A percentile compares a stretch with the other conserved stretches of the same genome.
Evolutionary conservation across 1,140 invertebrate genomes (phyloP).

Genomic region (Patella vulgata): DNA sequence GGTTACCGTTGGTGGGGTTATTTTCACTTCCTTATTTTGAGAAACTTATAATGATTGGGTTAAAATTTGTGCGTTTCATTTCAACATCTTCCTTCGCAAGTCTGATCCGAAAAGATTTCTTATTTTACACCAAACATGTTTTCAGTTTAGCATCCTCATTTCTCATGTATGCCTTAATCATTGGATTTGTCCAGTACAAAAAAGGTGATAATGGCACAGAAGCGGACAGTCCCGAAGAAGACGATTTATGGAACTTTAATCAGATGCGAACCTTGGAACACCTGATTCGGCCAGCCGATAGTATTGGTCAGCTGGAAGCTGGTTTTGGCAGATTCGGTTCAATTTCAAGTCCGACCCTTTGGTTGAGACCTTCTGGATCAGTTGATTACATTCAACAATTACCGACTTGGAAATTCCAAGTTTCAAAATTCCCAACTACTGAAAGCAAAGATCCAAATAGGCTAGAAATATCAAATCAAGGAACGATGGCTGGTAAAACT

Average conservation of each 20-base stretch:
- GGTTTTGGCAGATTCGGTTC: too few species aligned
- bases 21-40: slow-evolving; percentile 64
- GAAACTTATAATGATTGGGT: slow-evolving; percentile 40
- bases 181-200: slow-evolving; percentile 36
- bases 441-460: too few species aligned
- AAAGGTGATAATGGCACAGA: slow-evolving; percentile 35
- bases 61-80: slow-evolving; percentile 54
- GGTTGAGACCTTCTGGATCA: slow-evolving; percentile 67
- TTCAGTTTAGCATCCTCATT: slow-evolving; percentile 31
- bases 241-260: slow-evolving; percentile 61
- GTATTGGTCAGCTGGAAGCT: background rate
- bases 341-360: too few species aligned
- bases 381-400: slow-evolving; percentile 70
- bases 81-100: slow-evolving; percentile 49
- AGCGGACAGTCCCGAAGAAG: slow-evolving; percentile 41
- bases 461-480: too few species aligned
- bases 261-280: slow-evolving; percentile 52
- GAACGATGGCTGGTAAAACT: too few species aligned
- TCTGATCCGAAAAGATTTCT: slow-evolving; percentile 54
- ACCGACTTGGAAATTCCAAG: slow-evolving; percentile 67
- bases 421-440: too few species aligned
- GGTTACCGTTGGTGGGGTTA: slow-evolving; percentile 65
- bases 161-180: slow-evolving; percentile 23
- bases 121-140: slow-evolving; percentile 40
- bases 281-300: slow-evolving; percentile 14